These are phyloP conservation scores for Agelas oroides DNA, from an alignment of 37 sponge, comb jelly and placozoan species.

Conservation along the genomic window DNA sequence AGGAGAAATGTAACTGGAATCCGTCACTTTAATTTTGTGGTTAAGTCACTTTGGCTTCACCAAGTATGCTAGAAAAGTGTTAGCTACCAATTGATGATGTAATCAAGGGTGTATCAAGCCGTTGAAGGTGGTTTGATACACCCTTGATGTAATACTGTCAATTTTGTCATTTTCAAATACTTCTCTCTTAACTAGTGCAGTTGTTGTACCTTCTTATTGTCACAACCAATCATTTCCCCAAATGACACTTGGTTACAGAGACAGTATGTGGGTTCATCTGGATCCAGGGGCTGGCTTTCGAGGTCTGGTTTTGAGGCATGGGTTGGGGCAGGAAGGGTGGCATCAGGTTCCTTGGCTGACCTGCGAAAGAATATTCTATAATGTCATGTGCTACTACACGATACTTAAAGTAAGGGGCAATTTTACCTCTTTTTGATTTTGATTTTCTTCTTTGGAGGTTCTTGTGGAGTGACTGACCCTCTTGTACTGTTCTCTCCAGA, in stretches of 20 bases:
- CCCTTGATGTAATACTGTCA: too few relatives aligned
- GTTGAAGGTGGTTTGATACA: too few relatives aligned
- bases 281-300: slow-evolving; percentile 74
- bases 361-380: neutral
- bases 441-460: slow-evolving; percentile 61
- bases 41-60: too few relatives aligned
- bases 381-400: neutral
- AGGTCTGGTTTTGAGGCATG: slow-evolving; percentile 63
- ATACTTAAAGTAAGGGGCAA: too few relatives aligned
- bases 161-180: too few relatives aligned
- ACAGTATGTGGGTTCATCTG: slow-evolving; percentile 85
- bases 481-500: neutral
- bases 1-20: too few relatives aligned
- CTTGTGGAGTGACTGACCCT: neutral
- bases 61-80: too few relatives aligned
- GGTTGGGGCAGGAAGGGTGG: neutral
- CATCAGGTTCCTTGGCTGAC: slow-evolving; percentile 21
- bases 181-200: too few relatives aligned
- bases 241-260: slow-evolving; percentile 89
- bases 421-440: slow-evolving; percentile 65
- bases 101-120: too few relatives aligned
- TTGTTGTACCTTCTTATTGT: slow-evolving; percentile 91
- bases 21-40: too few relatives aligned
- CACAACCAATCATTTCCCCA: slow-evolving; percentile 97
- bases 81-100: too few relatives aligned